A percentile compares a stretch with the other conserved stretches of the same genome.
phyloP scores from a whole-genome alignment of 1,140 invertebrate genomes.

The Adoxophyes honmai region DNA sequence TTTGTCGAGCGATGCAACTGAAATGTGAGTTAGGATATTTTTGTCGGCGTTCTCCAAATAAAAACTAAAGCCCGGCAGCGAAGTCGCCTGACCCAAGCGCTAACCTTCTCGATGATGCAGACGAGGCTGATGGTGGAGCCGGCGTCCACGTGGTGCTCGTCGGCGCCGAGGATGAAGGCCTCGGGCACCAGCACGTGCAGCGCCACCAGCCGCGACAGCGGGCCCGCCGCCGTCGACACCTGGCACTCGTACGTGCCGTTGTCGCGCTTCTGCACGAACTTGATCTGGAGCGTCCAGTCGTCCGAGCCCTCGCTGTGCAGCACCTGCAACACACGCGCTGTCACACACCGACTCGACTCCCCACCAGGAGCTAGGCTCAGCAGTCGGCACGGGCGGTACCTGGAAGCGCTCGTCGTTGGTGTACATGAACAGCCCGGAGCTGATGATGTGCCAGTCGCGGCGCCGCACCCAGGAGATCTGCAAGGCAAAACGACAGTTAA shows the following conservation, averaged over 20 bases:
- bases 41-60: no score
- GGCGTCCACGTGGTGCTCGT: slow-evolving; percentile 93
- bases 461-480: slow-evolving; percentile 94
- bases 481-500: slow-evolving; percentile 8
- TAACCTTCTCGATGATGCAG: slow-evolving; percentile 94
- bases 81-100: no score
- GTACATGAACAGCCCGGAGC: slow-evolving; percentile 92
- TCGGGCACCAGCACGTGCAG: slow-evolving; percentile 91
- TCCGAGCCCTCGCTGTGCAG: slow-evolving; percentile 79
- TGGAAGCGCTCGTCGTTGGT: slow-evolving; percentile 94
- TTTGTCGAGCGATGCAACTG: no score
- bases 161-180: slow-evolving; percentile 90
- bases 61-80: no score
- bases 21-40: no score
- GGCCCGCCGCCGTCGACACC: slow-evolving; percentile 89
- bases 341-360: no score
- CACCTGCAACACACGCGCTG: slow-evolving; percentile 48
- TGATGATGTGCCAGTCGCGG: slow-evolving; percentile 94
- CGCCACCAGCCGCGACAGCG: slow-evolving; percentile 91
- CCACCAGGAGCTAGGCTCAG: no score
- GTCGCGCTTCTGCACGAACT: slow-evolving; percentile 93
- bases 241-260: slow-evolving; percentile 97
- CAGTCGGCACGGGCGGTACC: slow-evolving; percentile 42
- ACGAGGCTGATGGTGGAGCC: slow-evolving; percentile 93
- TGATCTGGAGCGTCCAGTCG: slow-evolving; percentile 94